Evolutionary conservation across 2,888 invertebrate genomes (phyloP).

Genomic region (Anagyrus pseudococci): DNA sequence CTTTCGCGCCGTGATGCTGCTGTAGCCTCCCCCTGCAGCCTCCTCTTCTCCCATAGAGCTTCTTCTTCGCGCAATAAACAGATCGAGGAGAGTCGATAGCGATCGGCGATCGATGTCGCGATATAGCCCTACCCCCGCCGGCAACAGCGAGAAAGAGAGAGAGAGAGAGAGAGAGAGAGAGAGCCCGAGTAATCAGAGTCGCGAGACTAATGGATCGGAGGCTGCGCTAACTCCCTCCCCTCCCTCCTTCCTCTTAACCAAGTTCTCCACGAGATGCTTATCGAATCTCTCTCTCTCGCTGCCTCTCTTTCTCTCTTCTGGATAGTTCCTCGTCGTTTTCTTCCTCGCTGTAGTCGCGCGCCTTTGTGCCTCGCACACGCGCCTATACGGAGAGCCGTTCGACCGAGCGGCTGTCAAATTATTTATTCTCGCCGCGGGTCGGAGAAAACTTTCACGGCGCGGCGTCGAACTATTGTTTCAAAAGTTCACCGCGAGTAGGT

Average conservation of each 20-base stretch:
- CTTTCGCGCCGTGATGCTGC: conserved; percentile 29
- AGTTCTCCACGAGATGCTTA: conserved; percentile 31
- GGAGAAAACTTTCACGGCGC: conserved; percentile 6
- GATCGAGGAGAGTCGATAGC: conserved; percentile 44
- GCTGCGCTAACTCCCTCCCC: conserved; percentile 4
- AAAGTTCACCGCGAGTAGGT: too few species aligned
- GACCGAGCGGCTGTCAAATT: conserved; percentile 21
- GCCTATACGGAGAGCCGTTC: not conserved
- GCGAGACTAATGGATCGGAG: conserved; percentile 44
- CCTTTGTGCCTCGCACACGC: not conserved
- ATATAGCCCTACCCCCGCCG: conserved; percentile 11
- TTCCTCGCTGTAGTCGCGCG: too few species aligned
- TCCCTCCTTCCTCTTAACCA: not conserved
- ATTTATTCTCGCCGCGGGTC: conserved; percentile 19
- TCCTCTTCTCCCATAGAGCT: conserved; percentile 4
- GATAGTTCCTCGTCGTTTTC: too few species aligned
- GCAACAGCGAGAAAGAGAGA: conserved; percentile 1
- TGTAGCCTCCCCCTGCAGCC: too few species aligned
- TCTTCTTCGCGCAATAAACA: conserved; percentile 29
- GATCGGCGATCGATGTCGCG: conserved; percentile 51
- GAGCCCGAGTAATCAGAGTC: conserved; percentile 41
- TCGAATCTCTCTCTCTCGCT: conserved; percentile 8
- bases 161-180: conserved; percentile 4
- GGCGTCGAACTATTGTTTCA: conserved; percentile 18
- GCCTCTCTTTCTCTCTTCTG: conserved; percentile 6